Conservation (phyloP, 2,113 vertebrate genomes). For the Connochaetes taurinus region DNA sequence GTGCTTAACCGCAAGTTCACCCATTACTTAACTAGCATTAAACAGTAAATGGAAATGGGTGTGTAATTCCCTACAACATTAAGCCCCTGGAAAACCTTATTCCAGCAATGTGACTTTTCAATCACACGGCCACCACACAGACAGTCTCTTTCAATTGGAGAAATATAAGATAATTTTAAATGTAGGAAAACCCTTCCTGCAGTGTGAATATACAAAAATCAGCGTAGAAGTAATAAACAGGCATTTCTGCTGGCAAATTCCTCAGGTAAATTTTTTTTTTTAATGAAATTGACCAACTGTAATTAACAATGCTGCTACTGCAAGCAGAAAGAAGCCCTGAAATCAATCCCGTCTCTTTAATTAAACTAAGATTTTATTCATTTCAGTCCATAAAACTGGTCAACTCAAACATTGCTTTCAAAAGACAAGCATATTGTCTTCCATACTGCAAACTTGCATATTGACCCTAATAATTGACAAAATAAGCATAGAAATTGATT, state of each 20-base stretch:
- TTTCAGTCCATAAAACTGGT: background rate
- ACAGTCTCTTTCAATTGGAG: background rate
- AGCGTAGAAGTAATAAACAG: background rate
- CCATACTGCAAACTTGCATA: background rate
- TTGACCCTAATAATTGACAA: slow-evolving; percentile 10
- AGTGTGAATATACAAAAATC: background rate
- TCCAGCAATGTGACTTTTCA: slow-evolving; percentile 43
- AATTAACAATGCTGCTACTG: background rate
- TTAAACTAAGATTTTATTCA: background rate
- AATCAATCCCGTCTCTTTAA: background rate
- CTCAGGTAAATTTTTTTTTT: background rate
- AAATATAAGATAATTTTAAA: background rate
- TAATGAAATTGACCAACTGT: background rate
- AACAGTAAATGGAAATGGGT: background rate
- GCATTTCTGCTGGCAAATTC: background rate
- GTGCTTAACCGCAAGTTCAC: background rate
- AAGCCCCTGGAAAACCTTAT: background rate
- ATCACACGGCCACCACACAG: background rate
- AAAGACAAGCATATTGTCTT: background rate
- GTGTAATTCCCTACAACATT: slow-evolving; percentile 23
- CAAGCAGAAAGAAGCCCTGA: background rate
- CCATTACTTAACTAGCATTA: slow-evolving; percentile 29
- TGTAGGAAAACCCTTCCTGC: background rate
- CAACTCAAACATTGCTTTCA: background rate
- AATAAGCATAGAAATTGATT: background rate